phyloP scores from a whole-genome alignment of 2,888 invertebrate genomes.

The Hesperia comma region DNA sequence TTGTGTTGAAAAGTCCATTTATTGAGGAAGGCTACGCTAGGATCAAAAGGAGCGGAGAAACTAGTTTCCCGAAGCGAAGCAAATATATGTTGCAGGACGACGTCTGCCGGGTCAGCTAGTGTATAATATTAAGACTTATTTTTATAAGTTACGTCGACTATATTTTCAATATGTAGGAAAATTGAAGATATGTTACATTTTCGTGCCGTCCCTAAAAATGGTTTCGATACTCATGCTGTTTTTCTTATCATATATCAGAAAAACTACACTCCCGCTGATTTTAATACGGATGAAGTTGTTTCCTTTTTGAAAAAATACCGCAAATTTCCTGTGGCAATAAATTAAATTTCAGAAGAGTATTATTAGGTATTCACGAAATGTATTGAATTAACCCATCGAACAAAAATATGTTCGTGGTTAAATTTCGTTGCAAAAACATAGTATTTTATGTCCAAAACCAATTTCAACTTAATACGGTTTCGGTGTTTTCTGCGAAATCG shows the following conservation, averaged over 20 bases:
- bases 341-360: background rate
- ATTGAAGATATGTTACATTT: background rate
- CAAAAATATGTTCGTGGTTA: background rate
- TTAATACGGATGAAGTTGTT: constrained; percentile 1
- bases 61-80: no score
- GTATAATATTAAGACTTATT: no score
- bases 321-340: constrained; percentile 2
- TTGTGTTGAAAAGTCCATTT: no score
- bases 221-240: constrained; percentile 61
- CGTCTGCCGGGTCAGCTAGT: no score
- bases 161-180: constrained; percentile 26
- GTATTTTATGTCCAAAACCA: background rate
- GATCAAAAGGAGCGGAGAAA: no score
- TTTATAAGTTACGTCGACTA: no score
- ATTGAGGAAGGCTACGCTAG: no score
- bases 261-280: constrained; percentile 53
- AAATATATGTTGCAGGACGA: no score
- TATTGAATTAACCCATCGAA: background rate
- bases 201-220: constrained; percentile 51
- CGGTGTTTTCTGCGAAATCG: background rate
- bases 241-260: constrained; percentile 67
- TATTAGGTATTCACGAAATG: background rate
- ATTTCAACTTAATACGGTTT: background rate
- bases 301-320: background rate
- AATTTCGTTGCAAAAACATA: background rate